These are phyloP conservation scores for Carposina sasakii DNA, from an alignment of 1,140 invertebrate species.

Conservation along the genomic window DNA sequence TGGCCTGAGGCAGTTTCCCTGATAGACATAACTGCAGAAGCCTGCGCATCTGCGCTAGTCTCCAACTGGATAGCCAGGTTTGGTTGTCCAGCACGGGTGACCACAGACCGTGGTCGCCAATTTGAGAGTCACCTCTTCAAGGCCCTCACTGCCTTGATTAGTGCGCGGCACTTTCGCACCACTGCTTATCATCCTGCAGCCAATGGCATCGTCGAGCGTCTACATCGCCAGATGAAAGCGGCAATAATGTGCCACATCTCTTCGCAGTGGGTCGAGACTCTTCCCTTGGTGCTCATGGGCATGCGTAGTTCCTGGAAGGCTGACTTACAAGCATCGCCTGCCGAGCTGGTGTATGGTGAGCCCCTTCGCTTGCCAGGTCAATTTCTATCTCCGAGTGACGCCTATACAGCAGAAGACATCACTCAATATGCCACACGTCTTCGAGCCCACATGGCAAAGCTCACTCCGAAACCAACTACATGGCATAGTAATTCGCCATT, in stretches of 20 bases:
- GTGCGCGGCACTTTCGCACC: constrained; percentile 28
- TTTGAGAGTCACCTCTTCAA: constrained; percentile 32
- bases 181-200: constrained; percentile 56
- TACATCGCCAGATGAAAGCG: constrained; percentile 57
- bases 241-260: constrained; percentile 29
- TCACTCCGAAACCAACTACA: constrained; percentile 25
- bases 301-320: constrained; percentile 23
- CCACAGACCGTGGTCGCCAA: constrained; percentile 45
- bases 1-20: constrained; percentile 4
- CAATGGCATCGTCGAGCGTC: constrained; percentile 49
- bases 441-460: constrained; percentile 18
- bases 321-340: constrained; percentile 24
- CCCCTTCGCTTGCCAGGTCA: constrained; percentile 28
- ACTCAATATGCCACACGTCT: constrained; percentile 21
- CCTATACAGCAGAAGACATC: constrained; percentile 18
- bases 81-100: constrained; percentile 37
- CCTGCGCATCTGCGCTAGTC: constrained; percentile 39
- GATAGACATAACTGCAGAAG: constrained; percentile 39
- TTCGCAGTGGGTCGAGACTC: constrained; percentile 16
- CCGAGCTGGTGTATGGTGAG: constrained; percentile 31
- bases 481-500: constrained; percentile 26
- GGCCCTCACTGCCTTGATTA: constrained; percentile 6
- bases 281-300: constrained; percentile 20
- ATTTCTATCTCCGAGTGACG: constrained; percentile 22
- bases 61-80: constrained; percentile 47